Evolutionary conservation across 1,140 invertebrate species (phyloP).

Genomic region (Cydia pomonella): DNA sequence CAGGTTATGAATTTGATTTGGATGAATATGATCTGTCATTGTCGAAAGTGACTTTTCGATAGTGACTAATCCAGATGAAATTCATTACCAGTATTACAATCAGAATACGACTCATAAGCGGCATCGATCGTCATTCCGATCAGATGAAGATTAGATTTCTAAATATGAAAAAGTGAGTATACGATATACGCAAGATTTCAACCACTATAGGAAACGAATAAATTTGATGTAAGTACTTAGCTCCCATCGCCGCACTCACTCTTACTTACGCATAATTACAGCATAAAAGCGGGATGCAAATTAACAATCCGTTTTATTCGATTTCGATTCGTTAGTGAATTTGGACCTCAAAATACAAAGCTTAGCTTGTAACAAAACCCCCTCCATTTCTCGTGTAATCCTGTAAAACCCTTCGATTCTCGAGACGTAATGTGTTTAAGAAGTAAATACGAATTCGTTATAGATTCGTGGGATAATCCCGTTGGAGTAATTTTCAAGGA

Average conservation of each 20-base stretch:
- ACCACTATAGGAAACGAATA: neutral
- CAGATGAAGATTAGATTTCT: too few species aligned
- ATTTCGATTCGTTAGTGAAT: neutral
- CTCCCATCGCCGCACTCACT: neutral
- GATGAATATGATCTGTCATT: too few species aligned
- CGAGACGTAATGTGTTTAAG: conserved; percentile 18
- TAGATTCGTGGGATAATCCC: conserved; percentile 16
- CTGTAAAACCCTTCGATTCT: neutral
- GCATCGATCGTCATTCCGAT: too few species aligned
- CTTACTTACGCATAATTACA: neutral
- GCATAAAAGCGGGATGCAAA: neutral
- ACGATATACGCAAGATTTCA: too few species aligned
- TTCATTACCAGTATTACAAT: too few species aligned
- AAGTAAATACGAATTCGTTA: conserved; percentile 1
- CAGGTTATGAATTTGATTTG: too few species aligned
- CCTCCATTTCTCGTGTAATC: neutral
- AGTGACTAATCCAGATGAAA: too few species aligned
- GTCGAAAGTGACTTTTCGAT: too few species aligned
- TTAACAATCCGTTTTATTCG: neutral
- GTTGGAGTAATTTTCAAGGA: conserved; percentile 12
- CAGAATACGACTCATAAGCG: too few species aligned
- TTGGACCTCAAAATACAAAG: neutral
- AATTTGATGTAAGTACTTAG: neutral
- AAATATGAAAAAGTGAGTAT: too few species aligned
- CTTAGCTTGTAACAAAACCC: neutral